A percentile compares a stretch with the other conserved stretches of the same genome.
Conservation (phyloP, 2,888 invertebrate species). For the Mesorhabditis belari region DNA sequence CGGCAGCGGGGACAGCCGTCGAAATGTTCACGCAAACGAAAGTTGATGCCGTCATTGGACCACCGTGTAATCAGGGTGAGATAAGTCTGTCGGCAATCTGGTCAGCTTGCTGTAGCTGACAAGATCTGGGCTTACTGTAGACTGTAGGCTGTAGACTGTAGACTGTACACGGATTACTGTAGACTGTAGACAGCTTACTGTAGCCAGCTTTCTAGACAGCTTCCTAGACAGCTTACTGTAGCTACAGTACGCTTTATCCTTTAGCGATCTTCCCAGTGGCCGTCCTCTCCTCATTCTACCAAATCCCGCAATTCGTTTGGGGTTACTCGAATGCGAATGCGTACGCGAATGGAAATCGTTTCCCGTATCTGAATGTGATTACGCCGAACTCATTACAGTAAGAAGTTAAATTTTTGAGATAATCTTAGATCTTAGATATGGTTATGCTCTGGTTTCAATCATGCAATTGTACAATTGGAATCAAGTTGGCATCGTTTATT, state of each 20-base stretch:
- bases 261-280: not conserved
- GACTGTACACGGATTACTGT: no score
- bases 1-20: not conserved
- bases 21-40: not conserved
- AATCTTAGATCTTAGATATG: no score
- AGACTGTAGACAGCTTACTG: no score
- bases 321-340: not conserved
- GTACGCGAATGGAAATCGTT: conserved; percentile 10
- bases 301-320: not conserved
- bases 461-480: not conserved
- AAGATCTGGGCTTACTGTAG: no score
- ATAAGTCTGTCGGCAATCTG: no score
- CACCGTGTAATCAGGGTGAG: not conserved
- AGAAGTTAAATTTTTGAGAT: conserved; percentile 1
- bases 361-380: conserved; percentile 18
- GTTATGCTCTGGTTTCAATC: not conserved
- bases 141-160: no score
- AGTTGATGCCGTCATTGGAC: not conserved
- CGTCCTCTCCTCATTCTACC: not conserved
- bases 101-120: no score
- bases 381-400: conserved; percentile 17
- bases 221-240: no score
- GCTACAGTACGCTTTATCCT: no score
- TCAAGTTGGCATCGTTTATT: not conserved
- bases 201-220: no score